Conservation (phyloP, 2,113 vertebrate genomes). For the Sylvilagus bachmani region DNA sequence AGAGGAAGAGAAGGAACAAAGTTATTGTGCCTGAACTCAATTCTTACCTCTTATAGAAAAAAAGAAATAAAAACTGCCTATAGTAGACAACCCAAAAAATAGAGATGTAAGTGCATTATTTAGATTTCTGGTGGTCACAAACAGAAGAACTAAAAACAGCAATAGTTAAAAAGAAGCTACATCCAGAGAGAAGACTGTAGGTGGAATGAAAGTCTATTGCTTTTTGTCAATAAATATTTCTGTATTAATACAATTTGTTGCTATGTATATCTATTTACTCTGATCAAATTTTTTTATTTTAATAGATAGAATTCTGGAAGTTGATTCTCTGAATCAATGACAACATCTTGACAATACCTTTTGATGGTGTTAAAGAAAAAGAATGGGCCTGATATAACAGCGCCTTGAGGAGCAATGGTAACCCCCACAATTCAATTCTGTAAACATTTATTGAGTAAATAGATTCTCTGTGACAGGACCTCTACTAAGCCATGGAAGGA, state of each 20-base stretch:
- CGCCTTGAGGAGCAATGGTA: slow-evolving; percentile 49
- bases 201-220: not conserved
- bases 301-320: slow-evolving; percentile 74
- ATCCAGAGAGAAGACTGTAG: not conserved
- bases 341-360: slow-evolving; percentile 54
- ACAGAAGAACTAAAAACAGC: slow-evolving; percentile 19
- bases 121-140: not conserved
- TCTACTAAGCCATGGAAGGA: slow-evolving; percentile 66
- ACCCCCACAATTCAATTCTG: slow-evolving; percentile 70
- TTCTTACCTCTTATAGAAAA: slow-evolving; percentile 16
- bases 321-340: slow-evolving; percentile 63
- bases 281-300: slow-evolving; percentile 64
- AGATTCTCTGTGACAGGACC: slow-evolving; percentile 71
- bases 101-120: not conserved
- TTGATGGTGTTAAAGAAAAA: slow-evolving; percentile 61
- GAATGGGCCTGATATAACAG: slow-evolving; percentile 60
- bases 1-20: not conserved
- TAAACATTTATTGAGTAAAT: slow-evolving; percentile 77
- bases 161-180: not conserved
- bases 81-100: not conserved
- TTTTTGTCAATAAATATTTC: not conserved
- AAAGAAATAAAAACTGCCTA: slow-evolving; percentile 25
- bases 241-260: not conserved
- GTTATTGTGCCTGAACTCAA: not conserved
- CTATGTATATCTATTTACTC: not conserved